Conservation (phyloP, 2,888 invertebrate species). For the Anthophora plumipes region DNA sequence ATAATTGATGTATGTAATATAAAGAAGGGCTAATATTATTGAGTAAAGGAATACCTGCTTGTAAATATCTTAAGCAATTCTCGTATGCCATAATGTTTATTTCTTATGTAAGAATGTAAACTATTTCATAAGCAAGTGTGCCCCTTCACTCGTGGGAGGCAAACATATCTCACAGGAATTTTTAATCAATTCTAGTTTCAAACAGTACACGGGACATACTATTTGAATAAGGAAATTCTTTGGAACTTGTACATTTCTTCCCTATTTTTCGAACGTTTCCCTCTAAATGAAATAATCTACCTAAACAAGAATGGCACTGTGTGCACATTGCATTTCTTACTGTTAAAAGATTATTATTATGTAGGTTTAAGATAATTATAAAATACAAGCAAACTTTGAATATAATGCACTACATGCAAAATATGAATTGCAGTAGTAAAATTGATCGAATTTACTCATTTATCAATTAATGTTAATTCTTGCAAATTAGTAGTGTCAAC, state of each 20-base stretch:
- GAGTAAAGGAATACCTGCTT: background rate
- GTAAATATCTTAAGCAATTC: conserved; percentile 9
- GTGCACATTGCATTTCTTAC: background rate
- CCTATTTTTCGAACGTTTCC: background rate
- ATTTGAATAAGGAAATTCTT: conserved; percentile 14
- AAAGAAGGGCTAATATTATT: background rate
- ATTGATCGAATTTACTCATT: too few relatives aligned
- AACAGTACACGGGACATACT: conserved; percentile 3
- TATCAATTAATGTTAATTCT: too few relatives aligned
- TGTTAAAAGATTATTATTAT: too few relatives aligned
- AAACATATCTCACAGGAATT: conserved; percentile 49
- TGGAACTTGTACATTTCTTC: background rate
- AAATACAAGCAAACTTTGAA: too few relatives aligned
- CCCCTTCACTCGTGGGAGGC: conserved; percentile 16
- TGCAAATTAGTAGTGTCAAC: too few relatives aligned
- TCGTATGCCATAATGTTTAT: conserved; percentile 30
- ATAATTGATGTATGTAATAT: background rate
- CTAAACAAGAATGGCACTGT: background rate
- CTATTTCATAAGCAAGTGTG: conserved; percentile 52
- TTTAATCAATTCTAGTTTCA: conserved; percentile 45
- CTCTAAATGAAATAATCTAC: background rate
- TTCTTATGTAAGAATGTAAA: conserved; percentile 49
- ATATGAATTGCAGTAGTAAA: too few relatives aligned
- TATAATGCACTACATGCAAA: too few relatives aligned
- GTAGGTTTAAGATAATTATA: background rate